A percentile compares a stretch with the other conserved stretches of the same genome.
phyloP scores from a whole-genome alignment of 2,113 vertebrate species.

The Entomyzon cyanotis region DNA sequence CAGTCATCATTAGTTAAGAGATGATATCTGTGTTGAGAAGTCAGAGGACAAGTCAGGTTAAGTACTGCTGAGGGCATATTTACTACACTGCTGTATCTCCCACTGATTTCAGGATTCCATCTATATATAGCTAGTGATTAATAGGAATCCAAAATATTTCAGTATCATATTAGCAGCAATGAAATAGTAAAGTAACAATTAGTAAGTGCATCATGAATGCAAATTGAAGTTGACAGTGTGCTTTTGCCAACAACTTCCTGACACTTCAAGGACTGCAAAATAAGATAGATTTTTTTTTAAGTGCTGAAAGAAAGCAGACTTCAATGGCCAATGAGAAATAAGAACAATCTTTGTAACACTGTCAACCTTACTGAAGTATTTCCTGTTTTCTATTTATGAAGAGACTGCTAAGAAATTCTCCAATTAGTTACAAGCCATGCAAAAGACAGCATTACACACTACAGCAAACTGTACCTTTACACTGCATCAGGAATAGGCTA shows the following conservation, averaged over 20 bases:
- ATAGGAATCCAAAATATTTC: not conserved
- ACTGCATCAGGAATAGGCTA: not conserved
- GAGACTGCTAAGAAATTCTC: not conserved
- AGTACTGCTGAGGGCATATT: not conserved
- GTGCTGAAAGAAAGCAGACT: not conserved
- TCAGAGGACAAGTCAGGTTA: not conserved
- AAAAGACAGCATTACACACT: not conserved
- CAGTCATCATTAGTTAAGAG: not conserved
- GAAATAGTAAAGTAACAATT: not conserved
- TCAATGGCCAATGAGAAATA: not conserved
- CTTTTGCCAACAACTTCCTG: not conserved
- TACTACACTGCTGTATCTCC: not conserved
- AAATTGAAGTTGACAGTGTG: not conserved
- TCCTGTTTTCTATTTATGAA: not conserved
- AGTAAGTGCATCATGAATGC: not conserved
- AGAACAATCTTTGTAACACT: not conserved
- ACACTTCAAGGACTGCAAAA: not conserved
- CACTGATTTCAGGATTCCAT: not conserved
- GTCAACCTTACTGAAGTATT: not conserved
- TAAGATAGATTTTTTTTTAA: not conserved
- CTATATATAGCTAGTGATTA: not conserved
- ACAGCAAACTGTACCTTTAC: not conserved
- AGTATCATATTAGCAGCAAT: not conserved
- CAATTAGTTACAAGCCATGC: not conserved
- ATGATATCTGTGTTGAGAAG: not conserved